phyloP scores from a whole-genome alignment of 2,113 vertebrate genomes.

The Phyllostomus hastatus region DNA sequence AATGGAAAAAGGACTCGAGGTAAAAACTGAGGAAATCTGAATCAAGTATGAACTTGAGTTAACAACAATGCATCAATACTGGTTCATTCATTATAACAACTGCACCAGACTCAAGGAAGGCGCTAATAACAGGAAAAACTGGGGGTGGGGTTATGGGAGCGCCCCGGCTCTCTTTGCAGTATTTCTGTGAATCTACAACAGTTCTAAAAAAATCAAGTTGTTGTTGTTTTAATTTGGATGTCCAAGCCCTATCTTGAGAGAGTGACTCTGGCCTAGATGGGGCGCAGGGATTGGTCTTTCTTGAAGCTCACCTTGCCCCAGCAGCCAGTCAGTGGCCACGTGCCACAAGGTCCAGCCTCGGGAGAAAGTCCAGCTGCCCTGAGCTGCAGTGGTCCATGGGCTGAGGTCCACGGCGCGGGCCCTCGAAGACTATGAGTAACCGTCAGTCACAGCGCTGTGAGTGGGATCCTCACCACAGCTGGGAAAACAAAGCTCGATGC shows the following conservation, averaged over 20 bases:
- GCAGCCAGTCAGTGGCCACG: background rate
- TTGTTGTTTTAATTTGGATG: no score
- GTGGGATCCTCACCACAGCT: accelerated
- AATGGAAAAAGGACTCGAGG: background rate
- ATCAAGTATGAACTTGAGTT: background rate
- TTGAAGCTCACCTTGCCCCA: background rate
- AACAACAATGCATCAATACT: accelerated
- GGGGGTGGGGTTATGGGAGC: background rate
- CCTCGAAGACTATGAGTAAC: background rate
- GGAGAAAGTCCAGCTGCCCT: background rate
- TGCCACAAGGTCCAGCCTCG: accelerated
- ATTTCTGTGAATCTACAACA: background rate
- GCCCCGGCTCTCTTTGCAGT: background rate
- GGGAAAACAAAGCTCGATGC: background rate
- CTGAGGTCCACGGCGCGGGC: accelerated
- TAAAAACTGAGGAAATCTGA: background rate
- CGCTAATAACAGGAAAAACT: background rate
- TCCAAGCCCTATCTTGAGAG: background rate
- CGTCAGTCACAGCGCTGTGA: no score
- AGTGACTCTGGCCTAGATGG: background rate
- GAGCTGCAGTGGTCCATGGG: no score
- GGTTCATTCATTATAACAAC: background rate
- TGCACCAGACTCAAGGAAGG: background rate
- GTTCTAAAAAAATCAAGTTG: background rate
- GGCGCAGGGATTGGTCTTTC: background rate